Conservation (phyloP, 2,113 vertebrate genomes). For the Caretta caretta region DNA sequence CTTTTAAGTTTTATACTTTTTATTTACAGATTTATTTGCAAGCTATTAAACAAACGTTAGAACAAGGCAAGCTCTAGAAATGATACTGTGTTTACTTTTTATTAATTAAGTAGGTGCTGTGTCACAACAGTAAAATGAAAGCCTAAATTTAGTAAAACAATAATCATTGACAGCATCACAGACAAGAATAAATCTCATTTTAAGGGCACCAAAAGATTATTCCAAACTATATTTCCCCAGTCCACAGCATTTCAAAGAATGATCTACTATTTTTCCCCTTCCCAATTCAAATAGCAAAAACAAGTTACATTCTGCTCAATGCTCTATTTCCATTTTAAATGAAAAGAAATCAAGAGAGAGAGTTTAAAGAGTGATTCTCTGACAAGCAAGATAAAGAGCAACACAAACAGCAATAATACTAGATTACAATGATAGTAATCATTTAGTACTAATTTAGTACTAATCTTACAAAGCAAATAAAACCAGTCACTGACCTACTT, state of each 20-base stretch:
- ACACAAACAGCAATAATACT: not conserved
- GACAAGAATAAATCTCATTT: not conserved
- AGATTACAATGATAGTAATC: not conserved
- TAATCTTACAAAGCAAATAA: not conserved
- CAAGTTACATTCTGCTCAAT: not conserved
- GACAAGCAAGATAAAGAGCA: rapidly evolving
- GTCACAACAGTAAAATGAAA: not conserved
- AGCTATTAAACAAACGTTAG: not conserved
- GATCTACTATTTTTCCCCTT: not conserved
- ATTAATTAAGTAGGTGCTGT: not conserved
- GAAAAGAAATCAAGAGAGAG: not conserved
- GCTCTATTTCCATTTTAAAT: not conserved
- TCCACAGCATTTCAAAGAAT: not conserved
- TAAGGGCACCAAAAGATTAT: not conserved
- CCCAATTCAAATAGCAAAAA: not conserved
- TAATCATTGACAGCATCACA: not conserved
- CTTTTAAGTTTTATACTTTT: not conserved
- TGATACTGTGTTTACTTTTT: not conserved
- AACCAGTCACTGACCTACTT: not conserved
- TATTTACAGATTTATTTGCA: not conserved
- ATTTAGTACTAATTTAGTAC: not conserved
- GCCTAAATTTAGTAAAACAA: rapidly evolving
- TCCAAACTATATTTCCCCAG: not conserved
- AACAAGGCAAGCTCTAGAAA: not conserved
- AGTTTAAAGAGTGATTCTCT: not conserved